Percentiles rank a stretch among this genome's conserved stretches.
Conservation (phyloP, 1,140 invertebrate genomes). For the Trichonephila clavata region DNA sequence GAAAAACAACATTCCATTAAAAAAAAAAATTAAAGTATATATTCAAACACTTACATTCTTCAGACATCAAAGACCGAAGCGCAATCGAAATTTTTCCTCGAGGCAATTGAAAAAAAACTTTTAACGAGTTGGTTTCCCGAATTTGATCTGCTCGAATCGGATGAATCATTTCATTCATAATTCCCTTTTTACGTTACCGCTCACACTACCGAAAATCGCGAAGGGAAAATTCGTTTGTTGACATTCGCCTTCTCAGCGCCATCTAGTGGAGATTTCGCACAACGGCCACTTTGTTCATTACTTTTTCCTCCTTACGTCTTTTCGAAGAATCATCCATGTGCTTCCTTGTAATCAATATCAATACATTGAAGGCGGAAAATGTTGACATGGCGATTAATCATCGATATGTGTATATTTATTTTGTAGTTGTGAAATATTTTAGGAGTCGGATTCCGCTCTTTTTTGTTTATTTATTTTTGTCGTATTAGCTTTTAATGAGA, state of each 20-base stretch:
- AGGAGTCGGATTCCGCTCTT: not conserved
- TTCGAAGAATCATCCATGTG: slow-evolving; percentile 11
- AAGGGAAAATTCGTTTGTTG: slow-evolving; percentile 4
- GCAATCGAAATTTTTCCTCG: not conserved
- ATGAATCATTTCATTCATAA: slow-evolving; percentile 23
- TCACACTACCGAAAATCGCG: slow-evolving; percentile 13
- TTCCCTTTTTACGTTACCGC: slow-evolving; percentile 12
- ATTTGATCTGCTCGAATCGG: not conserved
- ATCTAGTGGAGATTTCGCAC: not conserved
- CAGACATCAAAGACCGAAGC: too few species aligned
- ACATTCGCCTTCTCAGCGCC: slow-evolving; percentile 10
- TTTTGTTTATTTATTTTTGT: not conserved
- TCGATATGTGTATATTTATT: slow-evolving; percentile 6
- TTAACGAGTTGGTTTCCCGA: not conserved
- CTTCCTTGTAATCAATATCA: slow-evolving; percentile 23
- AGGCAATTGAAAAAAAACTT: not conserved
- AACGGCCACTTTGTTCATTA: not conserved
- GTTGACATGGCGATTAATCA: slow-evolving; percentile 7
- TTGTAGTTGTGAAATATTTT: not conserved
- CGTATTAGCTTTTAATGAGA: not conserved
- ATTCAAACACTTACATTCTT: too few species aligned
- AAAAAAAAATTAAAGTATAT: too few species aligned
- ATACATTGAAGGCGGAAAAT: not conserved
- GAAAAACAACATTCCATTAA: too few species aligned
- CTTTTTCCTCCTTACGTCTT: not conserved